Conservation (phyloP, 2,113 vertebrate genomes). For the Apteryx mantelli region DNA sequence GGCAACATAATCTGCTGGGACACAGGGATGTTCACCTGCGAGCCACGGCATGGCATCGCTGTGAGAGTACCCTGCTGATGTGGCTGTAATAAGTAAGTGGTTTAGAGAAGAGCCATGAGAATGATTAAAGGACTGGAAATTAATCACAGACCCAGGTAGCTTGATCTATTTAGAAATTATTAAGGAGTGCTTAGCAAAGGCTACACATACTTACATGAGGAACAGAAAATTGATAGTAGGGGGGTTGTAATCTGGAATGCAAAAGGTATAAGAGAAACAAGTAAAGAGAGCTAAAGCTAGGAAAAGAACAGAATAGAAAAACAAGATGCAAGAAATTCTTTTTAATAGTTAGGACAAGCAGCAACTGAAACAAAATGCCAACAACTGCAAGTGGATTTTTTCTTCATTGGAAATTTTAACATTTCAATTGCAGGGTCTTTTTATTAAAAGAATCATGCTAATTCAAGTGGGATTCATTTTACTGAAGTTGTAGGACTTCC, state of each 20-base stretch:
- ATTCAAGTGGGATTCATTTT: background rate
- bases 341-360: background rate
- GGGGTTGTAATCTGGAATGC: background rate
- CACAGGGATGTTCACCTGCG: background rate
- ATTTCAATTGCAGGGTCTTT: background rate
- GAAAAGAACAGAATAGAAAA: background rate
- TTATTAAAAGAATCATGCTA: background rate
- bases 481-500: background rate
- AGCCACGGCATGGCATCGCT: fast-evolving
- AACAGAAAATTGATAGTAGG: background rate
- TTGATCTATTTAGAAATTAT: background rate
- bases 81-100: background rate
- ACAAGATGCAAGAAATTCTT: background rate
- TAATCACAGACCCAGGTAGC: background rate
- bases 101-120: background rate
- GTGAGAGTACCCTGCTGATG: background rate
- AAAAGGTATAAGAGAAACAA: background rate
- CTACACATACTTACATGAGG: background rate
- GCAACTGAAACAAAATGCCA: background rate
- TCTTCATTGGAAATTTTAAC: background rate
- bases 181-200: background rate
- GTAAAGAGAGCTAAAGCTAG: background rate
- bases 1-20: background rate
- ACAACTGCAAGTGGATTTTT: background rate
- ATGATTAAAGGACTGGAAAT: background rate